A percentile compares a stretch with the other conserved stretches of the same genome.
Conservation (phyloP, 2,888 invertebrate species). For the Pantelozetes paolii region DNA sequence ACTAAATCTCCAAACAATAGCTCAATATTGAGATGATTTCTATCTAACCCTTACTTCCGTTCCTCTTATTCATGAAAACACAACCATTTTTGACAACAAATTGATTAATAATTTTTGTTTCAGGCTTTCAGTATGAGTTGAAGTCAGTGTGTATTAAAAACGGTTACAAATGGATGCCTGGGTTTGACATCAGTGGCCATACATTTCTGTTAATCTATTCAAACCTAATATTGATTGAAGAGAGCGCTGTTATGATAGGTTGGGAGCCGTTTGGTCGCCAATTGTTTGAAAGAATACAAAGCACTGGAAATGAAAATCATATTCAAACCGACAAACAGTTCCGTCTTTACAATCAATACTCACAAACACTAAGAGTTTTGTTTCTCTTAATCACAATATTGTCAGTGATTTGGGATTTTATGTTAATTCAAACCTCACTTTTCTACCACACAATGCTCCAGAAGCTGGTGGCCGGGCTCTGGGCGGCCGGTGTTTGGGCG, state of each 20-base stretch:
- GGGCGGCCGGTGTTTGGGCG: conserved; percentile 41
- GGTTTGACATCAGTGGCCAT: conserved; percentile 44
- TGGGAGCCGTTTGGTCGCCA: conserved; percentile 41
- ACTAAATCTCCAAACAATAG: no score
- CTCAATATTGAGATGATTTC: no score
- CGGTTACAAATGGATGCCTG: conserved; percentile 36
- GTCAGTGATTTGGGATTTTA: conserved; percentile 44
- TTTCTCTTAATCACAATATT: conserved; percentile 33
- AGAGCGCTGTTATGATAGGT: conserved; percentile 40
- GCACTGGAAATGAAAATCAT: not conserved
- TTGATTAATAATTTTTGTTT: not conserved
- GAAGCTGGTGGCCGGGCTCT: conserved; percentile 41
- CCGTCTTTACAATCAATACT: conserved; percentile 15
- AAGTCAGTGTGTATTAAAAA: not conserved
- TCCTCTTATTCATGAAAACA: no score
- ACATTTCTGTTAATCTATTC: conserved; percentile 42
- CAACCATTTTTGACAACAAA: not conserved
- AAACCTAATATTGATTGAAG: conserved; percentile 42
- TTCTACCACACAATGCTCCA: conserved; percentile 44
- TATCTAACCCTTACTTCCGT: no score
- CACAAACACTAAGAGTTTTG: conserved; percentile 28
- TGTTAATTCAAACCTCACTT: conserved; percentile 43
- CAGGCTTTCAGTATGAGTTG: no score
- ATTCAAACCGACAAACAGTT: not conserved
- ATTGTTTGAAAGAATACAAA: conserved; percentile 3